Evolutionary conservation across 2,797 vertebrate genomes (phyloP).

Genomic region (Strix occidentalis): DNA sequence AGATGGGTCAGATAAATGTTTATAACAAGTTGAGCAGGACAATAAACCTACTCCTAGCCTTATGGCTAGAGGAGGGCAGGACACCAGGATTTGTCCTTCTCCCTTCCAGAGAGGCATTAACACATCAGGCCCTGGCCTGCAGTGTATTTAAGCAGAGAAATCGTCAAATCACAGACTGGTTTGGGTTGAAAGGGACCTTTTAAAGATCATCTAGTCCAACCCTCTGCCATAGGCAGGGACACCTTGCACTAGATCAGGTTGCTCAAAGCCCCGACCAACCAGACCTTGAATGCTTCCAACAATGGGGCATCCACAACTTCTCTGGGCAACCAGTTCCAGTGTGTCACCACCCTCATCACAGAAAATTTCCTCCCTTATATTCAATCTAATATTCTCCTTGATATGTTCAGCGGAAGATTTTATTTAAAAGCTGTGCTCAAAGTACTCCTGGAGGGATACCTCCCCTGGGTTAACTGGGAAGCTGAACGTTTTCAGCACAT

Average conservation of each 20-base stretch:
- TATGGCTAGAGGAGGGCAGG: not conserved
- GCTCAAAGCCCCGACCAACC: not conserved
- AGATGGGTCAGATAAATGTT: not conserved
- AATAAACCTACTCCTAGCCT: not conserved
- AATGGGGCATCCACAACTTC: not conserved
- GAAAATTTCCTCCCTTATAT: not conserved
- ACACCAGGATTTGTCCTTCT: not conserved
- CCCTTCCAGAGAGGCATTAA: not conserved
- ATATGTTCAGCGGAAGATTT: not conserved
- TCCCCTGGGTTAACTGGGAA: not conserved
- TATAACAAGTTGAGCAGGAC: not conserved
- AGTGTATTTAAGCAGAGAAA: not conserved
- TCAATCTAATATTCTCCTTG: not conserved
- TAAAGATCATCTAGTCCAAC: not conserved
- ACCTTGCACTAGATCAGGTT: not conserved
- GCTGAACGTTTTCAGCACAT: not conserved
- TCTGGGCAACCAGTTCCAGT: not conserved
- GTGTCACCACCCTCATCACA: accelerated
- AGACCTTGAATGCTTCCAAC: not conserved
- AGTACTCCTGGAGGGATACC: not conserved
- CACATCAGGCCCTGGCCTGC: not conserved
- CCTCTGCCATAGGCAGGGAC: accelerated
- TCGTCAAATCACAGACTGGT: not conserved
- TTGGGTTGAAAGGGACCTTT: not conserved
- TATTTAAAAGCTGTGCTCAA: not conserved